Evolutionary conservation across 2,888 invertebrate species (phyloP).

Genomic region (Kuschelorhynchus macadamiae): DNA sequence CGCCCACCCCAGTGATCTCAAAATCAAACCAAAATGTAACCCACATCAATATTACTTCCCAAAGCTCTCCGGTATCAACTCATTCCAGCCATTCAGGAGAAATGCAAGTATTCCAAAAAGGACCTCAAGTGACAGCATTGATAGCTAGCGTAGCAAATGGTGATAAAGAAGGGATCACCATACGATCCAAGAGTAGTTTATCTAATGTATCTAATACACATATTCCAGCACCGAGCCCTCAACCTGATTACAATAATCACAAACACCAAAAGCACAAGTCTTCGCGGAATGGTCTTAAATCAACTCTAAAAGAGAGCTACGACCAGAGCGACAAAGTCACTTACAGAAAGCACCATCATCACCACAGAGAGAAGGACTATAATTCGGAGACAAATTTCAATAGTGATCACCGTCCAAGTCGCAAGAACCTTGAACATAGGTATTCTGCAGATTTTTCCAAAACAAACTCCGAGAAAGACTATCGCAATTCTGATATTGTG

Average conservation of each 20-base stretch:
- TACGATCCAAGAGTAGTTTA: conserved; percentile 70
- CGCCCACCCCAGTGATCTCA: conserved; percentile 63
- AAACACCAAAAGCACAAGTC: conserved; percentile 61
- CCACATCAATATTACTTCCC: conserved; percentile 79
- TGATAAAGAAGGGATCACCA: conserved; percentile 67
- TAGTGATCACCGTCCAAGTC: conserved; percentile 67
- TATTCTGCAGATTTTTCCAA: conserved; percentile 56
- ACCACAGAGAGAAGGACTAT: conserved; percentile 70
- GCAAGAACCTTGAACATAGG: conserved; percentile 56
- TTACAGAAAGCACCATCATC: conserved; percentile 62
- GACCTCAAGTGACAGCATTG: conserved; percentile 83
- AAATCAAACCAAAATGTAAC: conserved; percentile 78
- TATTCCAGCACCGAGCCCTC: conserved; percentile 65
- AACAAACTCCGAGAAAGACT: conserved; percentile 58
- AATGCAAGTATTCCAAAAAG: conserved; percentile 81
- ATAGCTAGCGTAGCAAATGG: conserved; percentile 75
- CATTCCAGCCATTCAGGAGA: conserved; percentile 61
- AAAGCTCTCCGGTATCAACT: conserved; percentile 63
- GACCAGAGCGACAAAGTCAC: conserved; percentile 67
- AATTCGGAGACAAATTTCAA: conserved; percentile 74
- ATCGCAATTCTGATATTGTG: conserved; percentile 60
- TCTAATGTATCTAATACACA: conserved; percentile 74
- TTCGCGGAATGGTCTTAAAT: conserved; percentile 63
- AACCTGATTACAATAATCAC: conserved; percentile 59
- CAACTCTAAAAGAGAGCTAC: conserved; percentile 70